A percentile compares a stretch with the other conserved stretches of the same genome.
phyloP scores from a whole-genome alignment of 92 coral and sea anemone genomes.

The Ricordea florida region DNA sequence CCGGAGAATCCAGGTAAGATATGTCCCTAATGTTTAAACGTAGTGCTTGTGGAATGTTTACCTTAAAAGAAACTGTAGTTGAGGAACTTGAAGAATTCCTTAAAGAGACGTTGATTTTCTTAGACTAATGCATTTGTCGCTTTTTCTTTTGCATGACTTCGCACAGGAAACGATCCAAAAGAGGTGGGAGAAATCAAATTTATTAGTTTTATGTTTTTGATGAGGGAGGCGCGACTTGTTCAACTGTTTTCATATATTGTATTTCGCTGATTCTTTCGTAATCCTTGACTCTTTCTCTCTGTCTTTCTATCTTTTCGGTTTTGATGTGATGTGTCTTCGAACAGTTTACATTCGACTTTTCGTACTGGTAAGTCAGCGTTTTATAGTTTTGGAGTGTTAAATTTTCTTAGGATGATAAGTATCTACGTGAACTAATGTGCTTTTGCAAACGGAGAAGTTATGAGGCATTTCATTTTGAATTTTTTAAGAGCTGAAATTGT shows the following conservation, averaged over 20 bases:
- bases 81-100: not conserved
- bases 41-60: constrained; percentile 86
- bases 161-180: constrained; percentile 85
- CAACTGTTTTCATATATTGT: not conserved
- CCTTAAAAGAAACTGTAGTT: not conserved
- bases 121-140: not conserved
- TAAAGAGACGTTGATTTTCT: not conserved
- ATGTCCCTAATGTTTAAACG: too few species aligned
- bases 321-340: not conserved
- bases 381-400: not conserved
- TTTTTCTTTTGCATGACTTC: not conserved
- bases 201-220: not conserved
- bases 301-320: not conserved
- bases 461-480: too few species aligned
- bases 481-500: not conserved
- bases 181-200: constrained; percentile 67
- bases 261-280: not conserved
- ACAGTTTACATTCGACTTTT: constrained; percentile 95
- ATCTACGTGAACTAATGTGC: too few species aligned
- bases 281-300: constrained; percentile 5
- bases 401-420: too few species aligned
- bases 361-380: constrained; percentile 89
- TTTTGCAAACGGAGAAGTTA: too few species aligned
- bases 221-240: not conserved
- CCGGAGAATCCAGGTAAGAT: constrained; percentile 85